Conservation (phyloP, 2,888 invertebrate species). For the Allophyes oxyacanthae region DNA sequence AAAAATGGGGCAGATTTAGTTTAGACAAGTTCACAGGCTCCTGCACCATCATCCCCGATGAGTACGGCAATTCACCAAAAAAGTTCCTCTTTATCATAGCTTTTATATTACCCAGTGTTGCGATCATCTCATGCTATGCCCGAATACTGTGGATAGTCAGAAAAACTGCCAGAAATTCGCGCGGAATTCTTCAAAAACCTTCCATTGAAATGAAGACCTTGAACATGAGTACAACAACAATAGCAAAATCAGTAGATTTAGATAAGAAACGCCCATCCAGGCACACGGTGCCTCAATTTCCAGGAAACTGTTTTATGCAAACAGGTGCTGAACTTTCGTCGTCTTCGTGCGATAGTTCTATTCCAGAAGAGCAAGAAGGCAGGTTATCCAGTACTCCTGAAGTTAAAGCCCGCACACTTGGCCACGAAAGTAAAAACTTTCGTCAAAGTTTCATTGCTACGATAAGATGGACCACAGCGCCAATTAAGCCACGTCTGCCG, state of each 20-base stretch:
- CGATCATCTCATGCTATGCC: conserved; percentile 95
- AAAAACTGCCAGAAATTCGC: conserved; percentile 91
- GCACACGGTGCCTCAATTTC: conserved; percentile 39
- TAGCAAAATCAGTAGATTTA: conserved; percentile 45
- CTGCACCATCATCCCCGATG: conserved; percentile 93
- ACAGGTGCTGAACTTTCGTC: conserved; percentile 74
- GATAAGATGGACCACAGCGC: conserved; percentile 71
- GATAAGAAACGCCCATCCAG: conserved; percentile 54
- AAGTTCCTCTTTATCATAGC: conserved; percentile 94
- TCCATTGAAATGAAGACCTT: conserved; percentile 70
- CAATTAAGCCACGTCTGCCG: conserved; percentile 90
- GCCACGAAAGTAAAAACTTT: conserved; percentile 63
- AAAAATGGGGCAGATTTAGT: conserved; percentile 94
- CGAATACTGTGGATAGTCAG: conserved; percentile 94
- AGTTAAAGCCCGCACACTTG: conserved; percentile 58
- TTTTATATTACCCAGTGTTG: conserved; percentile 94
- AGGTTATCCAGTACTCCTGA: conserved; percentile 66
- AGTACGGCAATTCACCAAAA: conserved; percentile 92
- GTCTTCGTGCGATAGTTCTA: conserved; percentile 58
- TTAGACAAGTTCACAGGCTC: conserved; percentile 93
- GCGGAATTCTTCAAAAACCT: conserved; percentile 68
- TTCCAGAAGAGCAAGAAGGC: conserved; percentile 73
- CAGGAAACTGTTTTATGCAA: conserved; percentile 56
- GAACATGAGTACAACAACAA: conserved; percentile 57
- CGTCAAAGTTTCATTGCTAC: conserved; percentile 73